Evolutionary conservation across 1,140 invertebrate species (phyloP).

Genomic region (Drosophila punjabiensis): DNA sequence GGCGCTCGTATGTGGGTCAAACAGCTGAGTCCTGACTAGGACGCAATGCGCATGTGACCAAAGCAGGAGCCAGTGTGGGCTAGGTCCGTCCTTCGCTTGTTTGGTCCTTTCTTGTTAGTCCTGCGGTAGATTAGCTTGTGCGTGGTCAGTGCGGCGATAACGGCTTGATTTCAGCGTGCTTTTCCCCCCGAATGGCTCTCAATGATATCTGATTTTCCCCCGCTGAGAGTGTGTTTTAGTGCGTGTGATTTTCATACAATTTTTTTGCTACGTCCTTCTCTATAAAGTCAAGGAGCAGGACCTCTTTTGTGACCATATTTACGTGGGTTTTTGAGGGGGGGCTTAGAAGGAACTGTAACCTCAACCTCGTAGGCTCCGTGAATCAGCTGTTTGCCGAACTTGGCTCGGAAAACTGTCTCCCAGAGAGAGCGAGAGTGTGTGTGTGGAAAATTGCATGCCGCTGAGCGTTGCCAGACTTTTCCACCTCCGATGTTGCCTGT

Average conservation of each 20-base stretch:
- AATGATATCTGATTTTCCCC: background rate
- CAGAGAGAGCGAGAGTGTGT: conserved; percentile 10
- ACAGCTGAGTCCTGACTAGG: conserved; percentile 59
- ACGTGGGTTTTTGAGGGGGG: background rate
- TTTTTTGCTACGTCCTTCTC: background rate
- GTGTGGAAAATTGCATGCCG: conserved; percentile 45
- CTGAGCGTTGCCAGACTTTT: conserved; percentile 73
- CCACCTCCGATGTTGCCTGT: conserved; percentile 34
- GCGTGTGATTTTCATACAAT: background rate
- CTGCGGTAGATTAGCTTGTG: conserved; percentile 75
- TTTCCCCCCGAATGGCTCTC: background rate
- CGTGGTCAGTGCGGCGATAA: conserved; percentile 65
- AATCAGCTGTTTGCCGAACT: conserved; percentile 66
- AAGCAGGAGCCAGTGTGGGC: conserved; percentile 43
- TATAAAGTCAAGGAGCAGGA: background rate
- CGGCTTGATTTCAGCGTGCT: conserved; percentile 19
- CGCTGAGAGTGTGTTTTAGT: background rate
- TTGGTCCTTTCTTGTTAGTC: conserved; percentile 49
- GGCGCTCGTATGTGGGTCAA: conserved; percentile 72
- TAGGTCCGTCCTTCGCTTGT: conserved; percentile 44
- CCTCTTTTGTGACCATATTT: conserved; percentile 5
- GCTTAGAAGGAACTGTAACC: conserved; percentile 27
- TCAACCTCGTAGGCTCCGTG: conserved; percentile 26
- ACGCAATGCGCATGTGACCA: conserved; percentile 76
- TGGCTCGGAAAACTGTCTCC: conserved; percentile 17